Evolutionary conservation across 2,113 vertebrate species (phyloP), one percentile per base, ranked within the genome.

Genomic region (Rhagologus leucostigma): DNA sequence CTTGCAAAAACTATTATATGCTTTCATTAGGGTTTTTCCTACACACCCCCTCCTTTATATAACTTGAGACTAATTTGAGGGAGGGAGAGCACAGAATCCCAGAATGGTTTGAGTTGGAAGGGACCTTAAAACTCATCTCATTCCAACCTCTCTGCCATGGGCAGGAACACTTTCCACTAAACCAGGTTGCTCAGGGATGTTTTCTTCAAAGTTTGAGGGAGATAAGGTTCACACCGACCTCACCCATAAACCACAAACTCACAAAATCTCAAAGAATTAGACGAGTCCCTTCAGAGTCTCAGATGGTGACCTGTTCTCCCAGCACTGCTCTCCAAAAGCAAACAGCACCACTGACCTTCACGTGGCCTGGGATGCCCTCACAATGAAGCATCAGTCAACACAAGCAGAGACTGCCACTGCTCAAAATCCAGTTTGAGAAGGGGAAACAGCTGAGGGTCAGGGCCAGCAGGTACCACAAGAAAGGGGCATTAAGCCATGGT

Each of bases 321-420:
- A 83, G 79, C 27, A 9, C 12, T 49, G 37, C 55, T 75, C 23
- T 50, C 60, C 59, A 35, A 27, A 69, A 82, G 37, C 22, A 39
- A 60, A 16, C 26, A 79, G 26, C 27, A 23, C 33, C 5, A 5
- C 80, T 64, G 52, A 82, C 52, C 39, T 35, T 21, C 56, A 7
- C 0, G 0, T 10, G 55, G 41, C 16, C 37, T 29, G 56, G 26
- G 23, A 50, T 29, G n/a, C 24, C 33, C 39, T 39, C 16, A 0
- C 41, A 18, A 15, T 3, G 16, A 37, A 37, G 33, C n/a, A 49
- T 6, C 21, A 26, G 29, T 2, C 49, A 52, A 3, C 6, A 30
- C 30, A 22, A n/a, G 27, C 7, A 5, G 6, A 7, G 8, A 15
- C 20, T 50, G 62, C 3, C 24, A 8, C 4, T 35, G 37, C 49